phyloP scores from a whole-genome alignment of 2,888 invertebrate genomes.

The Dioctria rufipes region DNA sequence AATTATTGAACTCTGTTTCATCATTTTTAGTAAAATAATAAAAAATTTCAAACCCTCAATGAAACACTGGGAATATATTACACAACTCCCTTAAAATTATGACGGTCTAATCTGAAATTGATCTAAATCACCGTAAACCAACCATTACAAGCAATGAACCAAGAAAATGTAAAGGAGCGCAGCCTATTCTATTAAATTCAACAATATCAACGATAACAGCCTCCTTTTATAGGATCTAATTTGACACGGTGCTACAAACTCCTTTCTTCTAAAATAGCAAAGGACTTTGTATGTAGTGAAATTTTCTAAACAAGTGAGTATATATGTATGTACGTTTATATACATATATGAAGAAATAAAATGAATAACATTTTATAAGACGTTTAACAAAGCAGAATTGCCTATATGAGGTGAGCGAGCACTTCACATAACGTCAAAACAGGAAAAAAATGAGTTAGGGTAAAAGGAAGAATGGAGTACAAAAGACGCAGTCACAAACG shows the following conservation, averaged over 20 bases:
- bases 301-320: not conserved
- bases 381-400: conserved; percentile 59
- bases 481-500: not conserved
- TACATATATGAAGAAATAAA: conserved; percentile 56
- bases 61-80: too few relatives aligned
- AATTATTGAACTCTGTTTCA: too few relatives aligned
- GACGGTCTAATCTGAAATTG: conserved; percentile 2
- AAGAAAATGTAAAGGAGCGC: conserved; percentile 15
- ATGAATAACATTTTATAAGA: conserved; percentile 59
- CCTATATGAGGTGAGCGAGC: conserved; percentile 56
- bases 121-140: conserved; percentile 34
- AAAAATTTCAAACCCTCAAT: too few relatives aligned
- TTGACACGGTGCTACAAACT: conserved; percentile 38
- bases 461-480: conserved; percentile 11
- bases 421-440: conserved; percentile 54
- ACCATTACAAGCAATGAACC: not conserved
- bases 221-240: conserved; percentile 46
- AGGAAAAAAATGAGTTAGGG: conserved; percentile 11
- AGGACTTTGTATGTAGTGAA: conserved; percentile 31
- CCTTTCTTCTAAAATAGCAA: conserved; percentile 33
- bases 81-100: not conserved
- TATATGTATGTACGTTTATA: conserved; percentile 12
- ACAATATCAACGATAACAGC: conserved; percentile 39
- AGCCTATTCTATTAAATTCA: conserved; percentile 47
- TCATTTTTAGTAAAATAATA: too few relatives aligned